Evolutionary conservation across 2,888 invertebrate genomes (phyloP), one percentile per base, ranked within the genome.

Genomic region (Drosophila neoperkinsi): DNA sequence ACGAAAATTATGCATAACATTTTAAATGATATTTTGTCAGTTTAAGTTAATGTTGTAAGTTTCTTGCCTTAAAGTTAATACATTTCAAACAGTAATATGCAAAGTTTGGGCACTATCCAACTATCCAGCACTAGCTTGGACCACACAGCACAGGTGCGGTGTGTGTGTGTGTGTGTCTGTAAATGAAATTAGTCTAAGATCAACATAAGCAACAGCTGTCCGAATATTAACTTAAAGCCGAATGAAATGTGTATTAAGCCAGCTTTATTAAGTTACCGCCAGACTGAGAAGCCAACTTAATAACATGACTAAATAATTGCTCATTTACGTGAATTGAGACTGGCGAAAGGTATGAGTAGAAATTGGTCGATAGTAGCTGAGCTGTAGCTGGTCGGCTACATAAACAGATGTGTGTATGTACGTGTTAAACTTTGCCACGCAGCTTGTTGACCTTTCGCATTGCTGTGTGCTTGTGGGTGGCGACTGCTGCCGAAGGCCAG

Each of bases 261-360:
- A 63, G 63, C 49, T 66, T 73, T 68, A 70, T 71, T 69, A 76
- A 71, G 70, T 64, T 76, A 65, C 60, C 60, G 50, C 38, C 74
- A 65, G 73, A 63, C 69, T 58, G 41, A 28, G 43, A 52, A 66
- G 74, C 36, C 66, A 56, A 83, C 66, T 72, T 82, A 71, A 79
- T 74, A 76, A 76, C 69, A 60, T 70, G 77, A 86, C 76, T 81
- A 84, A 84, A 88, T 84, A 88, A 84, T 88, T 75, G 88, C 77
- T 70, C 76, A 84, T 84, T 82, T 85, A 85, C 79, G 84, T 84
- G 89, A 70, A 75, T 50, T 59, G 67, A 34, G 67, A 25, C 31
- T 53, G 62, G 30, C 33, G 60, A 49, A 64, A 65, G 49, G 51
- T 46, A 9, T 7, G 46, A 46, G 46, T 16, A 25, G 9, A 9